Evolutionary conservation across 2,888 invertebrate species (phyloP).

Genomic region (Ashinkailepas kermadecensis): DNA sequence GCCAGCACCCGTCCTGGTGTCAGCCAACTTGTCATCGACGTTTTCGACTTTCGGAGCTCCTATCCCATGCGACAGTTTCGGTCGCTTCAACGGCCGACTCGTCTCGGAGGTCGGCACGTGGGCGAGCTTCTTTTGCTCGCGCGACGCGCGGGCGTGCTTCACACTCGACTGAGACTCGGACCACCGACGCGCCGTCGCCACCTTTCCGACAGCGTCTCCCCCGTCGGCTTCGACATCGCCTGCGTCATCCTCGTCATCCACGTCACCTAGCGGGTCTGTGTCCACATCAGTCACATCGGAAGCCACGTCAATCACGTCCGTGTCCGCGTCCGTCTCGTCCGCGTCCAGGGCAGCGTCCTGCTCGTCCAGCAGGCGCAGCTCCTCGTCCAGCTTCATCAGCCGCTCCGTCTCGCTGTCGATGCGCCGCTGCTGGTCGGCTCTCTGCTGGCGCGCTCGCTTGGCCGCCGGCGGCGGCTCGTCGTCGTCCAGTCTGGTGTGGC

Average conservation of each 20-base stretch:
- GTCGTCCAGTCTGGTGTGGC: not conserved
- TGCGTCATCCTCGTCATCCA: not conserved
- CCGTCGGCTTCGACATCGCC: not conserved
- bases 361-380: constrained; percentile 2
- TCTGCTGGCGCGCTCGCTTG: not conserved
- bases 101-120: too few relatives aligned
- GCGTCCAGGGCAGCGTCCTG: not conserved
- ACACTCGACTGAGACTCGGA: too few relatives aligned
- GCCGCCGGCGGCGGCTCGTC: not conserved
- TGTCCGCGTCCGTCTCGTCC: not conserved
- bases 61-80: too few relatives aligned
- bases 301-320: not conserved
- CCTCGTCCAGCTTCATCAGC: constrained; percentile 1
- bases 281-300: not conserved
- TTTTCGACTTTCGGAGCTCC: too few relatives aligned
- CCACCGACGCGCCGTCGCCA: not conserved
- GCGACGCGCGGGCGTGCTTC: too few relatives aligned
- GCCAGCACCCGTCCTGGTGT: too few relatives aligned
- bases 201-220: not conserved
- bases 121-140: too few relatives aligned
- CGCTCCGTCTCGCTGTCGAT: constrained; percentile 3
- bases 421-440: not conserved
- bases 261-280: too few relatives aligned
- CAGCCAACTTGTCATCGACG: too few relatives aligned
- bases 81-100: too few relatives aligned